phyloP scores from a whole-genome alignment of 2,888 invertebrate species.

The Lasioglossum figueresi region DNA sequence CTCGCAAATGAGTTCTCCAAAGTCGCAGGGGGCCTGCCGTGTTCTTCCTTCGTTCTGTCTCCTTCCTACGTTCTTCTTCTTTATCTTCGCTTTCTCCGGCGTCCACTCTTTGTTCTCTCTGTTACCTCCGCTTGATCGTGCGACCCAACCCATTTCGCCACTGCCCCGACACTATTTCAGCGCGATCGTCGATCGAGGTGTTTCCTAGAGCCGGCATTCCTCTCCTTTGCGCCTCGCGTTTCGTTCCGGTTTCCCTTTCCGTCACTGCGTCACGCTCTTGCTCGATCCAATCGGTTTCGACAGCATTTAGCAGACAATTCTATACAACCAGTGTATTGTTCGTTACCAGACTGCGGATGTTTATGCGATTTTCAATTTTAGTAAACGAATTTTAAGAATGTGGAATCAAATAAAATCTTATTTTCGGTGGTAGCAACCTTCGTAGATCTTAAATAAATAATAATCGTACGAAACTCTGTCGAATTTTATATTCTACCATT shows the following conservation, averaged over 20 bases:
- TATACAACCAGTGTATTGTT: no score
- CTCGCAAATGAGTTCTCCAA: slow-evolving; percentile 75
- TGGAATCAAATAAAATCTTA: no score
- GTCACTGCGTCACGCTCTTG: not conserved
- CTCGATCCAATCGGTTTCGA: not conserved
- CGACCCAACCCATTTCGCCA: not conserved
- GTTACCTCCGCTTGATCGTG: not conserved
- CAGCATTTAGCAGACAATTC: not conserved
- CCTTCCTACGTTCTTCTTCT: not conserved
- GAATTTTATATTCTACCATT: no score
- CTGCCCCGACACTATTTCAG: not conserved
- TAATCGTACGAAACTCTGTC: no score
- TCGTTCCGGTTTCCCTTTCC: not conserved
- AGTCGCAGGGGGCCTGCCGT: slow-evolving; percentile 64
- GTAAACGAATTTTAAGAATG: no score
- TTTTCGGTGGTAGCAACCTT: no score
- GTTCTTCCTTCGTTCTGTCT: slow-evolving; percentile 18
- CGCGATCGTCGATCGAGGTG: not conserved
- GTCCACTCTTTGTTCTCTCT: not conserved
- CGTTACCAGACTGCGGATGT: no score
- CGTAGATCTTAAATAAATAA: no score
- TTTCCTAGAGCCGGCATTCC: not conserved
- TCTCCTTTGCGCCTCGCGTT: not conserved
- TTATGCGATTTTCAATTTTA: no score
- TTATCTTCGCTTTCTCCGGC: not conserved